Evolutionary conservation across 2,113 vertebrate species (phyloP), one percentile per base, ranked within the genome.

Genomic region (Anoplopoma fimbria): DNA sequence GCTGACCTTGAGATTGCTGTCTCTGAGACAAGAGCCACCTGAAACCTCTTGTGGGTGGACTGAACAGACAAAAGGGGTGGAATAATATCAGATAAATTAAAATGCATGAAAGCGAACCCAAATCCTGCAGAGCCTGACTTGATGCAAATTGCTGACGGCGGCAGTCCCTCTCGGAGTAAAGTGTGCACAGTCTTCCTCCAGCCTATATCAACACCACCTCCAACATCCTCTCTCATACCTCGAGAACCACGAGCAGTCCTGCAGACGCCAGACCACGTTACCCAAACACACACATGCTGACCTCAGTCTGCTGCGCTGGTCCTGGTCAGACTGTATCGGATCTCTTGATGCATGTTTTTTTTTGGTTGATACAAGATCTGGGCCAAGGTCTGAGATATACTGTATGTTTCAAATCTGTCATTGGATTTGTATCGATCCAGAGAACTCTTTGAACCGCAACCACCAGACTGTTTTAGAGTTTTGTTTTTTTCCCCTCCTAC

Each of bases 341-440:
- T 88, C 51, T 57, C 72, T 74, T 42, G 57, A 69, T 79, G 73
- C 75, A 73, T 70, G 61, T 64, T 47, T 77, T 21, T 73, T 33
- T 58, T 68, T 34, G 79, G 29, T 53, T 85, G 70, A 86, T 77
- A 73, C 45, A 62, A 81, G 81, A 89, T 87, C 64, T 77, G 69
- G 69, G 74, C 60, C 42, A 38, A 53, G 69, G 19, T 15, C 78
- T 84, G 47, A 60, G 85, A 84, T 31, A 53, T 76, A 80, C 75
- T 78, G 73, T 75, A 75, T 33, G 15, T 79, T 86, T 88, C 57
- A 86, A 85, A 86, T 81, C 77, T 78, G 85, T 77, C 77, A 85
- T 40, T 89, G 82, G 78, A 81, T 93, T 84, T 92, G 83, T 88
- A 90, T 91, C 36, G 77, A 93, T 92, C 79, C 81, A 82, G 14